Conservation (phyloP, 2,113 vertebrate genomes). For the Laticauda laticaudata region DNA sequence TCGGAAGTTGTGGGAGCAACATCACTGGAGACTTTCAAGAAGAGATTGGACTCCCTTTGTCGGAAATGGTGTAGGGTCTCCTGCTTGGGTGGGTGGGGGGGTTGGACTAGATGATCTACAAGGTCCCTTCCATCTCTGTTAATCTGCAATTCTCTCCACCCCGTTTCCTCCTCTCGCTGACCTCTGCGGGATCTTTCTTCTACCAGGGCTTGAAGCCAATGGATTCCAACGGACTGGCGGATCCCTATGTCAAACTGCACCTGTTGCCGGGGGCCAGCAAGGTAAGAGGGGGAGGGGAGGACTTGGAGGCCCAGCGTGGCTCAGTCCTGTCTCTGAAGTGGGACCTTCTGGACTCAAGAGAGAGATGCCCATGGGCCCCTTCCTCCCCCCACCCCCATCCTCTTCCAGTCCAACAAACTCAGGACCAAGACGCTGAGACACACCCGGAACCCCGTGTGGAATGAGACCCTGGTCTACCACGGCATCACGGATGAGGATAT, state of each 20-base stretch:
- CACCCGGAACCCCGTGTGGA: constrained; percentile 94
- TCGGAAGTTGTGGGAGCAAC: too few species aligned
- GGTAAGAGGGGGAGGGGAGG: constrained; percentile 70
- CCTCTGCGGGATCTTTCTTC: rapidly evolving
- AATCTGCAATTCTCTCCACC: not conserved
- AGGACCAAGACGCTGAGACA: constrained; percentile 94
- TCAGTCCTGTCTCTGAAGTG: not conserved
- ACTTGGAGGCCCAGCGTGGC: not conserved
- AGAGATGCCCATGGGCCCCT: not conserved
- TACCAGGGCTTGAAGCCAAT: constrained; percentile 91
- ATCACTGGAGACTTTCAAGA: too few species aligned
- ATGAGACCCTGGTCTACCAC: constrained; percentile 90
- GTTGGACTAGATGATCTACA: too few species aligned
- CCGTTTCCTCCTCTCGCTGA: rapidly evolving
- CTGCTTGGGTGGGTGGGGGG: too few species aligned
- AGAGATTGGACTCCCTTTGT: too few species aligned
- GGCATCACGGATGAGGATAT: constrained; percentile 95
- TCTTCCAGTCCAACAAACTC: constrained; percentile 86
- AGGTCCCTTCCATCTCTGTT: too few species aligned
- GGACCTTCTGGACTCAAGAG: not conserved
- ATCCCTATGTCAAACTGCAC: constrained; percentile 94
- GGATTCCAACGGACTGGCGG: constrained; percentile 93
- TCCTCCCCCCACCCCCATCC: too few species aligned
- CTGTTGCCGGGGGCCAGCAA: constrained; percentile 95
- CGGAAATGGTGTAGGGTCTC: too few species aligned